Conservation (phyloP, 2,113 vertebrate genomes). For the Spizaetus ornatus region DNA sequence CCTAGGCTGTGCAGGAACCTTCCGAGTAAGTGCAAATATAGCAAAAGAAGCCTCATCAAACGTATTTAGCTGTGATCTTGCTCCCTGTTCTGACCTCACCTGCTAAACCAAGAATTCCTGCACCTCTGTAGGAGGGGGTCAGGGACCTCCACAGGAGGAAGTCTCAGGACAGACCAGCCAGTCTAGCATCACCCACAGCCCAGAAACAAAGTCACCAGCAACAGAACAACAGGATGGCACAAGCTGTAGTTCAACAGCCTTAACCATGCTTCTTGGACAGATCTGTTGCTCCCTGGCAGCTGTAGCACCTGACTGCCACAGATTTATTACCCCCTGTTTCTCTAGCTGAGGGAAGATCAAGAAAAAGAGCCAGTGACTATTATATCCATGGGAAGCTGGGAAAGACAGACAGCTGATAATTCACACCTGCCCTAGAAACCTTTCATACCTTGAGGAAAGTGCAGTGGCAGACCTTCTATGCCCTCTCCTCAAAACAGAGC, state of each 20-base stretch:
- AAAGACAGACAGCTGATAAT: background rate
- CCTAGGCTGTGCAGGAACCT: background rate
- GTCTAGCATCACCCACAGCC: background rate
- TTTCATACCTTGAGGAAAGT: background rate
- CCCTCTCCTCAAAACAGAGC: background rate
- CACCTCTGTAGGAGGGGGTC: background rate
- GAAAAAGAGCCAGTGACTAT: background rate
- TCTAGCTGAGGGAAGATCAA: background rate
- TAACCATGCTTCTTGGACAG: background rate
- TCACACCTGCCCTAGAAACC: background rate
- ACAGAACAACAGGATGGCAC: background rate
- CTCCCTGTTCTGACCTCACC: background rate
- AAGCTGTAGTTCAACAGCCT: background rate
- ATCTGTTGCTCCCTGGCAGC: background rate
- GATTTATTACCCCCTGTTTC: background rate
- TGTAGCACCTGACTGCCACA: rapidly evolving
- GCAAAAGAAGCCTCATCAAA: background rate
- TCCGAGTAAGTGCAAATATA: background rate
- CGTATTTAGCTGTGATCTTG: background rate
- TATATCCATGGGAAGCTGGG: background rate
- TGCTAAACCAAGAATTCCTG: background rate
- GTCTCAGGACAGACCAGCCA: background rate
- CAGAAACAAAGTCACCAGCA: background rate
- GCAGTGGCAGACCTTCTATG: background rate
- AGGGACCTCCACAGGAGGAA: background rate